Percentiles rank a stretch among this genome's conserved stretches.
Evolutionary conservation across 2,888 invertebrate genomes (phyloP).

Genomic region (Spicauda simplicius): DNA sequence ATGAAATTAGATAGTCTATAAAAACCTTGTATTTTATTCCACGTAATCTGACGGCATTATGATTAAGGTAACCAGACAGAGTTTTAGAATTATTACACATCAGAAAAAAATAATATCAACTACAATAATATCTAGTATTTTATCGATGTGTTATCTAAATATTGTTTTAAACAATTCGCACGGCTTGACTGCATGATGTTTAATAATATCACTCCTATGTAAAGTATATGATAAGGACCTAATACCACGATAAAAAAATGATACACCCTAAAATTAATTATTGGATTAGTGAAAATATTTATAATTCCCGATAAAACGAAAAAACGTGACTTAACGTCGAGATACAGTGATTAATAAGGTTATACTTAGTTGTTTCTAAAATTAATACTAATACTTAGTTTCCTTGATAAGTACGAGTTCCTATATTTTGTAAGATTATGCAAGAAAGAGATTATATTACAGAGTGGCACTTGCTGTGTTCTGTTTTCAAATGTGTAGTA

Average conservation of each 20-base stretch:
- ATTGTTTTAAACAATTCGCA: slow-evolving; percentile 15
- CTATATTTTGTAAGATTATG: too few relatives aligned
- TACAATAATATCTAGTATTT: neutral
- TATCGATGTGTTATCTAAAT: slow-evolving; percentile 3
- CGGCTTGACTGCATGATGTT: slow-evolving; percentile 19
- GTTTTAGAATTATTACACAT: too few relatives aligned
- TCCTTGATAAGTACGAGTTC: too few relatives aligned
- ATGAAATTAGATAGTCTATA: neutral
- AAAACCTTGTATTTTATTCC: neutral
- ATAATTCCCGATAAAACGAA: slow-evolving; percentile 11
- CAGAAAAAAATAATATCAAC: neutral
- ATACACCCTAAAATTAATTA: slow-evolving; percentile 36
- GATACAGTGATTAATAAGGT: too few relatives aligned
- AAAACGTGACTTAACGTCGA: slow-evolving; percentile 1
- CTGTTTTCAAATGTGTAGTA: too few relatives aligned
- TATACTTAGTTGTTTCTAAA: neutral
- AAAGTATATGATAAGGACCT: slow-evolving; percentile 34
- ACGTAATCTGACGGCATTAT: too few relatives aligned
- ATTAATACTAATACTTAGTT: too few relatives aligned
- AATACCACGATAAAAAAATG: slow-evolving; percentile 34
- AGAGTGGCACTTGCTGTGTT: too few relatives aligned
- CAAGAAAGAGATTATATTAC: too few relatives aligned
- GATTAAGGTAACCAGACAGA: too few relatives aligned
- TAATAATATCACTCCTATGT: slow-evolving; percentile 26
- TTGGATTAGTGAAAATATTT: slow-evolving; percentile 37